Base-by-base conservation (phyloP, 2,888 invertebrate species). In the Yponomeuta cagnagella region DNA sequence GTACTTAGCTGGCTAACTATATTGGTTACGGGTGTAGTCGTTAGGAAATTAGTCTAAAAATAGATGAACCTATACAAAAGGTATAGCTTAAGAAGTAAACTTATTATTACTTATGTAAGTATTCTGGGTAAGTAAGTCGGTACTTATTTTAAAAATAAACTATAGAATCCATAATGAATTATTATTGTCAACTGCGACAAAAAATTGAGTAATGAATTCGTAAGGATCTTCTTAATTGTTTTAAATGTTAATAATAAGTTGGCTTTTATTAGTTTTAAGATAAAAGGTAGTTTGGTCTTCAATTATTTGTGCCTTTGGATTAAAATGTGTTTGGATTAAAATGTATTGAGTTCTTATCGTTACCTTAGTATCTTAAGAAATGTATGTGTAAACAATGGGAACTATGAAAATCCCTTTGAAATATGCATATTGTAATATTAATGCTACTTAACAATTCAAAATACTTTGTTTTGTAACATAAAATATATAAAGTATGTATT, bases 231-330 rank as follows among this genome's bases (percentile, higher is more conserved):
- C 64, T 64, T 64, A n/a, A 64, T 23, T 23, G n/a, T n/a, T 64
- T 64, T 64, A 8, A 64, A 64, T 64, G 31, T 64, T 23, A 12
- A 64, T 0, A 43, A 43, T 43, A 43, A 43, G 8, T 43, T 58
- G 6, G 52, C 52, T 58, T 58, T 15, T 58, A 58, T 15, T 58
- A 58, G 15, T 12, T 58, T 58, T 58, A 58, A 58, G 15, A 15
- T 58, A 58, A 58, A 58, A 58, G 15, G 23, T 68, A 68, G 68
- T 72, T 77, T 81, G 81, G 79, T 86, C 87, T 86, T 86, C 85
- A 86, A 83, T 87, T 86, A 82, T 85, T 86, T 85, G 87, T 88
- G 87, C 88, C 89, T 88, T 86, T 84, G 75, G 73, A 75, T 66
- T 76, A 78, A 75, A 74, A 76, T 76, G 74, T 70, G 69, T 74